Percentiles rank a stretch among this genome's conserved stretches.
Conservation (phyloP, 1,140 invertebrate species). For the Ceratosolen solmsi region DNA sequence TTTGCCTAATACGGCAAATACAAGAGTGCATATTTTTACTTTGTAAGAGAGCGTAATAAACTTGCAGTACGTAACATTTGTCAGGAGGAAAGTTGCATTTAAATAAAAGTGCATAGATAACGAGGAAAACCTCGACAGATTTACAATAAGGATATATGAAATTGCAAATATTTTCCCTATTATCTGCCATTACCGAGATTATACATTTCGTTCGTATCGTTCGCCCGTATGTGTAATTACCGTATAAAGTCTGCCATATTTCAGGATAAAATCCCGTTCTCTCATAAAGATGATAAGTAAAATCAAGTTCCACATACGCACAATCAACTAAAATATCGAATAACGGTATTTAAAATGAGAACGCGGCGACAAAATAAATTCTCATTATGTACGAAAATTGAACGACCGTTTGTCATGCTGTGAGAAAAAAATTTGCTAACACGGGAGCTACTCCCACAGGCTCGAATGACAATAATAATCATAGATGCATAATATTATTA, state of each 20-base stretch:
- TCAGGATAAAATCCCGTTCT: slow-evolving; percentile 21
- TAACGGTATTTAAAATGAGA: background rate
- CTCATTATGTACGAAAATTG: background rate
- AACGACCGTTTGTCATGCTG: background rate
- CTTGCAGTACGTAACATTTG: background rate
- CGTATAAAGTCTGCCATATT: background rate
- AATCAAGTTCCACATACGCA: background rate
- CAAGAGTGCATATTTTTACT: background rate
- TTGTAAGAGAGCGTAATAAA: slow-evolving; percentile 16
- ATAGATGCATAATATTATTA: background rate
- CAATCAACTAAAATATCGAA: background rate
- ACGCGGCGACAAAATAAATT: background rate
- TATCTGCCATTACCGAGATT: slow-evolving; percentile 46
- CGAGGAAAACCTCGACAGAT: background rate
- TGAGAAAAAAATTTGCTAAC: background rate
- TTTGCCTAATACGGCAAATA: no score
- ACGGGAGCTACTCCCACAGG: background rate
- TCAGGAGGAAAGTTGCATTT: slow-evolving; percentile 12
- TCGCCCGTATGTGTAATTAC: background rate
- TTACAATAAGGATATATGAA: slow-evolving; percentile 45
- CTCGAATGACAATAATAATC: no score
- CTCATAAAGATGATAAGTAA: slow-evolving; percentile 2
- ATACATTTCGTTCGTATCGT: slow-evolving; percentile 11
- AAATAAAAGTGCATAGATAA: no score
- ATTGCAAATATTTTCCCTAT: slow-evolving; percentile 30